Evolutionary conservation across 2,888 invertebrate species (phyloP).

Genomic region (Agrotis clavis): DNA sequence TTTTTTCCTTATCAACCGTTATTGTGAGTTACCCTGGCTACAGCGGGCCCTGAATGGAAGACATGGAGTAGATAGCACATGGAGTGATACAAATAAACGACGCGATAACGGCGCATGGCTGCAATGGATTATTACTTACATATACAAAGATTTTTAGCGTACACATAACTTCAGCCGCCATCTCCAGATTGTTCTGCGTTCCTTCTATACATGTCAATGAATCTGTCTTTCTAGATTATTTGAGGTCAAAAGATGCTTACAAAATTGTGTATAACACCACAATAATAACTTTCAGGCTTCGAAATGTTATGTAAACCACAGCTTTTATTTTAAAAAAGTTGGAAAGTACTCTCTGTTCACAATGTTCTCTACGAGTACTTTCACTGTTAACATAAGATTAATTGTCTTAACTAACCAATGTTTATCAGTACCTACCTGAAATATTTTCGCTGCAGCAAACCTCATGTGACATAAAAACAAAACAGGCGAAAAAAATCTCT

Average conservation of each 20-base stretch:
- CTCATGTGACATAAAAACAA: background rate
- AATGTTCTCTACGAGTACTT: background rate
- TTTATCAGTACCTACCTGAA: background rate
- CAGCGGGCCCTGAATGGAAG: background rate
- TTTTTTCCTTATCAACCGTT: conserved; percentile 78
- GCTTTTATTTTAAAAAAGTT: background rate
- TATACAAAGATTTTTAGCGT: background rate
- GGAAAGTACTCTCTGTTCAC: background rate
- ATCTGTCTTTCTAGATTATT: no score
- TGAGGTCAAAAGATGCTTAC: no score
- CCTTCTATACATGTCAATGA: no score
- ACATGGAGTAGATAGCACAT: conserved; percentile 16
- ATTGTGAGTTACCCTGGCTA: conserved; percentile 53
- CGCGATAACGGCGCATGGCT: background rate
- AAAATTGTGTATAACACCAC: no score
- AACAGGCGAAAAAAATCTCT: background rate
- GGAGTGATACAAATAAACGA: background rate
- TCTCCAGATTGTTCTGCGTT: no score
- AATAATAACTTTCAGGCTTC: no score
- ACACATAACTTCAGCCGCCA: background rate
- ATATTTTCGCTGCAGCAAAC: background rate
- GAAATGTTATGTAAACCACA: background rate
- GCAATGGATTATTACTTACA: background rate
- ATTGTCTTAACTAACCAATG: background rate
- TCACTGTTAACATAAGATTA: background rate